Base-by-base conservation (phyloP, 1,140 invertebrate genomes). In the Scaptomyza pallida region DNA sequence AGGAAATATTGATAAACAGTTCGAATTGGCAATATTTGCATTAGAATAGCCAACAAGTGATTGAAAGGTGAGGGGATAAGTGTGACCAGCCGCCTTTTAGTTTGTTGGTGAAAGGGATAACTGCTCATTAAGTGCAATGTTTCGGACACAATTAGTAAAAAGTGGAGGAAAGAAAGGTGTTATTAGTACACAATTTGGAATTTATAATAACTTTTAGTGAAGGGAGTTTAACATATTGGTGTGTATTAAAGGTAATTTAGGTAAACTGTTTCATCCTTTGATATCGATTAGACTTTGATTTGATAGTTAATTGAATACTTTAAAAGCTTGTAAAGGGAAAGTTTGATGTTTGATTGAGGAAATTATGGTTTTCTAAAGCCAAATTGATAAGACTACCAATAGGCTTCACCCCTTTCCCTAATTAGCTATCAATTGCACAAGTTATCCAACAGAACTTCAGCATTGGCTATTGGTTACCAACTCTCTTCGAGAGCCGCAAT, bases 1-100 rank as follows among this genome's bases (percentile, higher is more conserved):
- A 81, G 82, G 71, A 82, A 83, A 79, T 89, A 89, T 89, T 89
- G 83, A 88, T 88, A 88, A 89, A 76, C 78, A n/a, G 71, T 73
- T 86, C 56, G 56, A 72, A 78, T 82, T 75, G 51, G 16, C 37
- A 23, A 69, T 9, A 89, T 89, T 89, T 89, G 83, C 83, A 89
- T 89, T 89, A 89, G 70, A 89, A 89, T 85, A 72, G 52, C 40
- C 62, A 78, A 48, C 63, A 60, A 69, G 52, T 44, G 41, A 33
- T 21, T 33, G 41, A 30, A 15, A 37, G 48, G 69, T 68, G 52
- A 51, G 33, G 10, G 23, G 6, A 4, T 13, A 23, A 43, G 63
- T 48, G 43, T 64, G 61, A 45, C 41, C 55, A 61, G 30, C 23
- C 44, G 47, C 2, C 55, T 17, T 4, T 26, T 26, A 26, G 23